Base-by-base conservation (phyloP, 2,888 invertebrate genomes). In the Mechanitis mazaeus region DNA sequence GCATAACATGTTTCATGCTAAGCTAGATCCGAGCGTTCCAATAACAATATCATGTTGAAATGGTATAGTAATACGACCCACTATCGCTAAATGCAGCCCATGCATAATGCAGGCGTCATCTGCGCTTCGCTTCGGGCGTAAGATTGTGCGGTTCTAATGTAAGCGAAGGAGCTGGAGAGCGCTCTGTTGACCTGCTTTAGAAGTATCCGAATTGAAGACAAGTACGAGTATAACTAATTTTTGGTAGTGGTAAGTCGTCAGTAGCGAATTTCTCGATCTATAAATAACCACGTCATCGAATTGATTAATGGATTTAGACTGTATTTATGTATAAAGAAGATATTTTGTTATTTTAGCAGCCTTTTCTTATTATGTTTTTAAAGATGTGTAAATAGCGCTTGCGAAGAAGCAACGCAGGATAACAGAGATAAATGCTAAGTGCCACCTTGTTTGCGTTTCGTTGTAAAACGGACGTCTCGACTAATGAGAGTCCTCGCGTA, bases 41-140 rank as follows among this genome's bases (percentile, higher is more conserved):
- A 66, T 68, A 66, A 67, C 65, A 70, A 64, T 67, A 68, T 66
- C 64, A 65, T 56, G 60, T 53, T 56, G 58, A 59, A 65, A 62
- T 53, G 62, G 58, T 59, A 58, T 55, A 58, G 64, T 42, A 42
- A 42, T 42, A 42, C 57, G 67, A 68, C 71, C 73, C 74, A 72
- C 78, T 81, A 81, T 80, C 82, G 75, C 80, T 84, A 83, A 84
- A 85, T 80, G 83, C 83, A 80, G 78, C 72, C 75, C 77, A 83
- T 87, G 83, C 84, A 87, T 85, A 81, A 86, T 86, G 81, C 80
- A 85, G 80, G 75, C 80, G 84, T 84, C 85, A 85, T 83, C 84
- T 82, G 76, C 73, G 74, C 74, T 66, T 66, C 72, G 80, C 81
- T 77, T 72, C 75, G 70, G 77, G 80, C 79, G 71, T 61, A 73